A percentile compares a stretch with the other conserved stretches of the same genome.
Conservation (phyloP, 2,113 vertebrate species). For the Phylloscopus trochiloides region DNA sequence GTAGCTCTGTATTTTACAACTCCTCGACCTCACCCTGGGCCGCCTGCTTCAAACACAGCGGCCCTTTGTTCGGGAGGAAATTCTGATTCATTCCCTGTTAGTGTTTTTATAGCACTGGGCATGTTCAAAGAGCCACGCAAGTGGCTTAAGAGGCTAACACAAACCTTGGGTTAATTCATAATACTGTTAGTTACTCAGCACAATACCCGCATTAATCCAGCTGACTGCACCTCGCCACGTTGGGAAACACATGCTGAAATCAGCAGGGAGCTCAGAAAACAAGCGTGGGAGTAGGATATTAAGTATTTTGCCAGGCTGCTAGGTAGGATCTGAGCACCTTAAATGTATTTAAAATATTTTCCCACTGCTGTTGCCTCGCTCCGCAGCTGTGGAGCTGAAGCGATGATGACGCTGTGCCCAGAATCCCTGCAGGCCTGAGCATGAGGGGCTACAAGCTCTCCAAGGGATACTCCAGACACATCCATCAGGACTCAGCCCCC, state of each 20-base stretch:
- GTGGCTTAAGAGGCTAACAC: neutral
- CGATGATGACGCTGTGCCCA: neutral
- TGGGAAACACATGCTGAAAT: conserved; percentile 39
- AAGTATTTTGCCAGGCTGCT: neutral
- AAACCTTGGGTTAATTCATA: conserved; percentile 30
- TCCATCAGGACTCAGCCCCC: neutral
- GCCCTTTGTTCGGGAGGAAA: neutral
- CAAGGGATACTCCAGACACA: neutral
- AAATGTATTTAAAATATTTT: neutral
- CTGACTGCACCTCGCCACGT: neutral
- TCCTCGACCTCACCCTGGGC: neutral
- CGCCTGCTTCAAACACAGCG: neutral
- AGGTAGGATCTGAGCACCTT: neutral
- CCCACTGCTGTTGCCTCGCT: neutral
- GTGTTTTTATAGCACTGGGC: neutral
- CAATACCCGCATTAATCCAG: neutral
- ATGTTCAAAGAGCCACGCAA: neutral
- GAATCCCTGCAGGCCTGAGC: neutral
- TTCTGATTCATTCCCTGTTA: neutral
- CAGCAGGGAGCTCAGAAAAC: conserved; percentile 27
- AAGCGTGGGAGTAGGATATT: neutral
- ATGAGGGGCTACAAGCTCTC: neutral
- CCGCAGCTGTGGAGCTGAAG: neutral
- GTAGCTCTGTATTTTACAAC: neutral
- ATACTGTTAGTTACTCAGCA: conserved; percentile 9